Evolutionary conservation across 2,797 vertebrate genomes (phyloP).

Genomic region (Onychomys torridus): DNA sequence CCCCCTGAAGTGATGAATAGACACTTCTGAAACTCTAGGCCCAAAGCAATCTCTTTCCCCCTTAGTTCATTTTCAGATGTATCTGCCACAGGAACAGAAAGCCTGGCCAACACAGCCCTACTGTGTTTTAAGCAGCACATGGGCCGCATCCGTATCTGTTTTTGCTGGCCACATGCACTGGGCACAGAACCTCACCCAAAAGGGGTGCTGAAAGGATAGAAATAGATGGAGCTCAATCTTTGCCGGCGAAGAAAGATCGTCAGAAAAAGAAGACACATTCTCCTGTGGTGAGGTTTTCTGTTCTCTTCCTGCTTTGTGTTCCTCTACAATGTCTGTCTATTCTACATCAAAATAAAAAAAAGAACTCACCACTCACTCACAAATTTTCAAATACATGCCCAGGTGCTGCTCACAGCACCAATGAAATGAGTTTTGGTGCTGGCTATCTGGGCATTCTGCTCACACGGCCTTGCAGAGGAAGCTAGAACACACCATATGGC

Average conservation of each 20-base stretch:
- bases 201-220: background rate
- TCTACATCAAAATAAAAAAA: background rate
- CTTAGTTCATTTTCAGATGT: background rate
- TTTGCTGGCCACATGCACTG: background rate
- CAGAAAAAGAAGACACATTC: background rate
- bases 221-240: background rate
- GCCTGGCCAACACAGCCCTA: background rate
- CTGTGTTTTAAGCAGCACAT: background rate
- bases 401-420: background rate
- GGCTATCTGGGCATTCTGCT: background rate
- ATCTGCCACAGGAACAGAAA: background rate
- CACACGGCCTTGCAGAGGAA: background rate
- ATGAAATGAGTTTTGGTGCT: background rate
- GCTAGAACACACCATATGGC: background rate
- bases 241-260: background rate
- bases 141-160: background rate
- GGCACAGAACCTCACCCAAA: background rate
- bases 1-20: background rate
- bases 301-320: background rate
- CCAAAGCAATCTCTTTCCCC: background rate
- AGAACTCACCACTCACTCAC: background rate
- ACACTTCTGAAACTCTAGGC: background rate
- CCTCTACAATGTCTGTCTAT: background rate
- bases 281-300: background rate
- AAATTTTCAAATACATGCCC: background rate